These are phyloP conservation scores for Porites evermanni DNA, from an alignment of 92 coral and sea anemone genomes.

Conservation along the genomic window DNA sequence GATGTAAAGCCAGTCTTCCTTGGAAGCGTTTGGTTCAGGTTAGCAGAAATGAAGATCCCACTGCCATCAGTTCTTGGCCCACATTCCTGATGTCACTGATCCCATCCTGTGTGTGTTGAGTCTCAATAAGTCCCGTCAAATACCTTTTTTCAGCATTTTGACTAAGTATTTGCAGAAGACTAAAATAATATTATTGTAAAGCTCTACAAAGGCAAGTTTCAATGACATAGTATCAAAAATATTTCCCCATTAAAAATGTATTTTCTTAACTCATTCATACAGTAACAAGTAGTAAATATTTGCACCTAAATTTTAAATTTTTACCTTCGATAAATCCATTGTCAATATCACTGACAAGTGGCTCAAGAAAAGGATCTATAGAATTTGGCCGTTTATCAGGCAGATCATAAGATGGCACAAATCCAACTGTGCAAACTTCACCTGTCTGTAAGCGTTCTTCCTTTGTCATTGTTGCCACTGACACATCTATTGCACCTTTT, in stretches of 20 bases:
- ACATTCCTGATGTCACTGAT: no score
- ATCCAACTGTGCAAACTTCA: conserved; percentile 70
- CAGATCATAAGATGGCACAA: conserved; percentile 72
- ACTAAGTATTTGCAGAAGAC: background rate
- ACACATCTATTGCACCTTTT: conserved; percentile 66
- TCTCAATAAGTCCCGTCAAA: background rate
- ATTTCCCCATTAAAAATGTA: background rate
- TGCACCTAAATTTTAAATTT: background rate
- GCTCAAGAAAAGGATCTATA: conserved; percentile 69
- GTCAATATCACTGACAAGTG: conserved; percentile 62
- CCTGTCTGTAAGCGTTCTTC: conserved; percentile 58
- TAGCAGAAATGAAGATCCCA: no score
- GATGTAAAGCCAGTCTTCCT: background rate
- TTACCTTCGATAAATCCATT: conserved; percentile 73
- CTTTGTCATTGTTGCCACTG: conserved; percentile 64
- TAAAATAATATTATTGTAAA: conserved; percentile 6
- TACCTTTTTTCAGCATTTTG: background rate
- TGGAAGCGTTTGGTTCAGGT: background rate
- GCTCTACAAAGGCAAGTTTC: conserved; percentile 1
- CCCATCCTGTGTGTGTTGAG: background rate
- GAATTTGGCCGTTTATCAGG: conserved; percentile 65
- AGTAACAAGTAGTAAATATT: conserved; percentile 8
- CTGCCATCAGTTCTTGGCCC: no score
- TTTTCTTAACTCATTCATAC: conserved; percentile 1
- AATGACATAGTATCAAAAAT: background rate